A percentile compares a stretch with the other conserved stretches of the same genome.
Conservation (phyloP, 1,140 invertebrate species). For the Macrotrachela quadricornifera region DNA sequence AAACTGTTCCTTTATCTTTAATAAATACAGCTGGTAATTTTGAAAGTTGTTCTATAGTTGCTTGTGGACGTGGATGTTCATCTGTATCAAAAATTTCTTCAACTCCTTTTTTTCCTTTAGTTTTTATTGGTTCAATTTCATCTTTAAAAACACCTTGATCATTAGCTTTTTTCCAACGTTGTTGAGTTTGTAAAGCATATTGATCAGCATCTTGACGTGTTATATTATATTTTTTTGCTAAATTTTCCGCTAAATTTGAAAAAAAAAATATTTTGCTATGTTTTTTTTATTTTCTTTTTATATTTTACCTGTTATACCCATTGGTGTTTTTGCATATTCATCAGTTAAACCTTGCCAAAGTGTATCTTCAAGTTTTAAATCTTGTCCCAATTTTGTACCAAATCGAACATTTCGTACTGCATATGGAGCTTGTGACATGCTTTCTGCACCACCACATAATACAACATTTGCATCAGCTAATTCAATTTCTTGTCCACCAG, state of each 20-base stretch:
- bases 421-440: conserved; percentile 75
- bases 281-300: no score
- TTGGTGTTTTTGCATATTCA: conserved; percentile 65
- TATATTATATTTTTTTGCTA: conserved; percentile 69
- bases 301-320: conserved; percentile 63
- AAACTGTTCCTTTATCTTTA: conserved; percentile 82
- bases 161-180: conserved; percentile 47
- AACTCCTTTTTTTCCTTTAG: conserved; percentile 52
- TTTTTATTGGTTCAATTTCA: conserved; percentile 62
- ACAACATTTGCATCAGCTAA: conserved; percentile 64
- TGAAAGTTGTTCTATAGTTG: conserved; percentile 56
- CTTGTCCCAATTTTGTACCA: conserved; percentile 58
- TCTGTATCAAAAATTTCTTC: conserved; percentile 56
- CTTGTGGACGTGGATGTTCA: conserved; percentile 76
- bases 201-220: conserved; percentile 63
- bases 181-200: conserved; percentile 57
- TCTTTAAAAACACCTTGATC: conserved; percentile 65
- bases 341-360: conserved; percentile 79
- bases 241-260: conserved; percentile 54
- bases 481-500: conserved; percentile 71
- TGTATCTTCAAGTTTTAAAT: conserved; percentile 61
- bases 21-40: conserved; percentile 61
- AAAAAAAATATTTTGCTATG: no score
- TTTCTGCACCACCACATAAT: conserved; percentile 72
- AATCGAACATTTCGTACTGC: conserved; percentile 66